Base-by-base conservation (phyloP, 2,888 invertebrate genomes). In the Sarcophaga carnaria region DNA sequence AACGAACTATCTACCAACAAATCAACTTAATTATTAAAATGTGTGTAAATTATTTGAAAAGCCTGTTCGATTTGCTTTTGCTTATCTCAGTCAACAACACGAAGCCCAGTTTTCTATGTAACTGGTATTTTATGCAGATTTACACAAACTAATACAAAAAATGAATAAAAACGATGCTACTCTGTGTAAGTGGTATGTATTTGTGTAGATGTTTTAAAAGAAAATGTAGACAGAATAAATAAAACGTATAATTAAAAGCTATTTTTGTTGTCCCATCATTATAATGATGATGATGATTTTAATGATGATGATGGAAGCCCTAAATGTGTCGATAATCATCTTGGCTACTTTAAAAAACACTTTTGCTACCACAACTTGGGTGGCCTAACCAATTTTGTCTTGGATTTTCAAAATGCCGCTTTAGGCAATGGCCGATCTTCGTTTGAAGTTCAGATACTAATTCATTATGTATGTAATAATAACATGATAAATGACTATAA, bases 181-280 rank as follows among this genome's bases (percentile, higher is more conserved):
- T 0, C 37, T 37, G 37, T 10, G 10, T 10, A 2, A 37, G 71
- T 77, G 70, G 88, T 90, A 89, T 89, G 89, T 90, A 37, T 87
- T 86, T 27, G 85, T 87, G 86, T 72, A 47, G 1, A 37, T 75
- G 45, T 75, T 63, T 63, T n/a, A 14, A 11, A 14, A 12, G 20
- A 11, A 37, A 37, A 37, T 37, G 37, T 8, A 37, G 37, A 37
- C 37, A 37, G 37, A 45, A 66, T 64, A 14, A 59, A 83, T 77
- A 83, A 83, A 54, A 72, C 47, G 72, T 72, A 72, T 72, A 83
- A 78, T 83, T 78, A 78, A 74, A 64, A 10, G 5, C 78, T 22
- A 27, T 67, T 66, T 83, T 77, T 66, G 71, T 70, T 66, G 64
- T 47, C 78, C 37, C 37, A 37, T 37, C 60, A 72, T 83, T 83